Base-by-base conservation (phyloP, 2,888 invertebrate species). In the Lepidocyrtinus sp. region DNA sequence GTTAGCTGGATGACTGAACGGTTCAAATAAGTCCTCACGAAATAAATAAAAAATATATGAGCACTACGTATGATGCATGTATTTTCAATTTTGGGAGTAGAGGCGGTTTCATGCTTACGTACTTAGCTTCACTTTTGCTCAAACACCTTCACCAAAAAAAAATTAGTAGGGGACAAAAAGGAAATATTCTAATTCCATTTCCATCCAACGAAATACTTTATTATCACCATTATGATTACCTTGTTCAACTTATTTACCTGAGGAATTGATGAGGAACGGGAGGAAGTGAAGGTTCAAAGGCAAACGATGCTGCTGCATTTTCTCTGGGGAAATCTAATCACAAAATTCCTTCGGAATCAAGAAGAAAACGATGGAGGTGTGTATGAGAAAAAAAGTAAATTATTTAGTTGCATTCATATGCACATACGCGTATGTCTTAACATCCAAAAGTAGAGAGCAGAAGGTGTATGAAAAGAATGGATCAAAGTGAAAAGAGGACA, bases 321-420 rank as follows among this genome's bases (percentile, higher is more conserved):
- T 74, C 79, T 79, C 79, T 12, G 63, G 79, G 79, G 79, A 79
- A 74, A 79, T 79, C 69, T 79, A 79, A 79, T 79, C 74, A 79
- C 73, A 69, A 79, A 79, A 79, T 79, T 79, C 79, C 79, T 69
- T 55, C 55, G 64, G 74, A 75, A 67, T 27, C 12, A 36, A 7
- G 5, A 36, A 36, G 36, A 12, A 12, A 12, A 36, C 5, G 36
- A 36, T 36, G 36, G 5, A 36, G 12, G 36, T 7, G 36, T 5
- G 12, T 36, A 12, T 36, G 12, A 36, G 12, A 12, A 36, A 36
- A 36, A 36, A 36, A 36, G 5, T 36, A 36, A 36, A 36, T 36
- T 36, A 36, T 36, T 36, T 36, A 36, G 5, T 7, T 36, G 12
- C 36, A 36, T 36, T 36, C 36, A 36, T 36, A 36, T 12, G 5